A percentile compares a stretch with the other conserved stretches of the same genome.
Conservation (phyloP, 2,113 vertebrate genomes). For the Alces alces region DNA sequence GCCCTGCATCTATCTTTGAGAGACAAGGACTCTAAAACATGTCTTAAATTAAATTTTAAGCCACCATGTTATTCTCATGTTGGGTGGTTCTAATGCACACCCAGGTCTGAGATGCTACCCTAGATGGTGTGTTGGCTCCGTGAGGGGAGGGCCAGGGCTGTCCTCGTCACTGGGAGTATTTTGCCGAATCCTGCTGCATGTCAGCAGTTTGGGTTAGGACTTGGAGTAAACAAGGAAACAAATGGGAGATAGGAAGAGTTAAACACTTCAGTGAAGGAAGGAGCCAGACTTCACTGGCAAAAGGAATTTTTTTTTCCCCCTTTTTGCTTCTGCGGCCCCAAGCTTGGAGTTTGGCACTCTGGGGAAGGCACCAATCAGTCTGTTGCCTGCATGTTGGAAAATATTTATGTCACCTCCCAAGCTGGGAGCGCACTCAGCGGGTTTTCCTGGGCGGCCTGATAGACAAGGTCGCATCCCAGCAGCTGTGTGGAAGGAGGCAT, state of each 20-base stretch:
- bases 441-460: constrained; percentile 68
- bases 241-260: background rate
- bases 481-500: constrained; percentile 73
- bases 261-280: background rate
- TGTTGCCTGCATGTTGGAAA: constrained; percentile 76
- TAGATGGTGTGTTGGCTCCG: fast-evolving
- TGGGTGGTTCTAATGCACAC: background rate
- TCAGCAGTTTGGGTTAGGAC: background rate
- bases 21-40: background rate
- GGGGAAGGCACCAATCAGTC: constrained; percentile 77
- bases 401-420: constrained; percentile 77
- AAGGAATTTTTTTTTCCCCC: background rate
- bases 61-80: background rate
- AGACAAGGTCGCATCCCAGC: constrained; percentile 77
- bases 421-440: constrained; percentile 70
- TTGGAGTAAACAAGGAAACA: background rate
- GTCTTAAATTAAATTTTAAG: background rate
- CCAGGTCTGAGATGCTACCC: background rate
- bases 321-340: constrained; percentile 32
- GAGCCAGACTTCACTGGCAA: background rate
- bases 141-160: background rate
- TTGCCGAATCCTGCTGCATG: background rate
- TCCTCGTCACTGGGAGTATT: fast-evolving
- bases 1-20: background rate
- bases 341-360: constrained; percentile 58